Evolutionary conservation across 2,888 invertebrate genomes (phyloP).

Genomic region (Aricia artaxerxes): DNA sequence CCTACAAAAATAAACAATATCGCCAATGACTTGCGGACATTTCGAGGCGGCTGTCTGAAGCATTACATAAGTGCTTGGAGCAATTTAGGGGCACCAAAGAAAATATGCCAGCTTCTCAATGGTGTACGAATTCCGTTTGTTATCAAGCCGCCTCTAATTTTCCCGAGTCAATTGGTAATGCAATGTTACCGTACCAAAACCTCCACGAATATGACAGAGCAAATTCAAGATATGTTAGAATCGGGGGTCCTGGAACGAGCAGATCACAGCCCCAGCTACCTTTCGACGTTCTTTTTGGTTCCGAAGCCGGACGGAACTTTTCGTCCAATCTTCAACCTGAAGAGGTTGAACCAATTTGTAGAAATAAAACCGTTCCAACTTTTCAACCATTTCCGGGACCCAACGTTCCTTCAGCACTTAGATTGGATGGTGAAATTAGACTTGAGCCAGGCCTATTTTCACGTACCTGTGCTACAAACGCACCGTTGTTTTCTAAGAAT

Average conservation of each 20-base stretch:
- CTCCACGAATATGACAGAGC: constrained; percentile 30
- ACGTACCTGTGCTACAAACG: constrained; percentile 35
- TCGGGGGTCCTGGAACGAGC: constrained; percentile 37
- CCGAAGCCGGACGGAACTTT: too few relatives aligned
- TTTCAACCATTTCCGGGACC: constrained; percentile 38
- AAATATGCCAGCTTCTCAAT: constrained; percentile 36
- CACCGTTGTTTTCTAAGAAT: constrained; percentile 39
- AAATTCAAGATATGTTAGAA: constrained; percentile 39
- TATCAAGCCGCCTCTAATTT: constrained; percentile 30
- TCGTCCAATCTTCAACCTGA: too few relatives aligned
- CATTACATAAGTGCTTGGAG: constrained; percentile 34
- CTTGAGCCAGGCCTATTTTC: constrained; percentile 41
- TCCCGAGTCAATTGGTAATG: constrained; percentile 32
- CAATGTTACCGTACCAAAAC: constrained; percentile 32
- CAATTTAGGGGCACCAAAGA: constrained; percentile 36
- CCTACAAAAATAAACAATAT: constrained; percentile 27
- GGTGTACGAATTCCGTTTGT: constrained; percentile 34
- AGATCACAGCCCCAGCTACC: background rate
- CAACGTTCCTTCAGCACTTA: constrained; percentile 36
- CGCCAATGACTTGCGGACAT: constrained; percentile 33
- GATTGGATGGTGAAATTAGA: constrained; percentile 42
- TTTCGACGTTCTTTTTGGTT: too few relatives aligned
- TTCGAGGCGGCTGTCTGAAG: constrained; percentile 36
- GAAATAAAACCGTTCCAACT: constrained; percentile 34
- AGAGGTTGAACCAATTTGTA: constrained; percentile 36